Conservation (phyloP, 2,113 vertebrate species). For the Colistium nudipinnis region DNA sequence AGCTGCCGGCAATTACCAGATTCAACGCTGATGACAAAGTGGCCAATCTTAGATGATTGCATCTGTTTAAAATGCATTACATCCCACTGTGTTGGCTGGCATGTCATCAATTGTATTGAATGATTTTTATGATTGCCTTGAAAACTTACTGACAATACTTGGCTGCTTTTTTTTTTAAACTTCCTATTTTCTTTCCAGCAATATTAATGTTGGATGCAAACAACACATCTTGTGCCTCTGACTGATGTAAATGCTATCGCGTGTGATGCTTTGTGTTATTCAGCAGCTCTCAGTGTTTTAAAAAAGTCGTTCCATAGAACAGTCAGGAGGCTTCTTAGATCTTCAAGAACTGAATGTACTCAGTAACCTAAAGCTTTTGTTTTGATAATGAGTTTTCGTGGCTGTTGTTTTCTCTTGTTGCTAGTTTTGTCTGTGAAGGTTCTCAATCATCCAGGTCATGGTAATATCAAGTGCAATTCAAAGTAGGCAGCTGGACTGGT, state of each 20-base stretch:
- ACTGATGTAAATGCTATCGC: slow-evolving; percentile 39
- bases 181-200: slow-evolving; percentile 34
- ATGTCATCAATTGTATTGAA: slow-evolving; percentile 76
- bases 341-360: slow-evolving; percentile 29
- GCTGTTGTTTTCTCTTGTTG: background rate
- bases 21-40: slow-evolving; percentile 76
- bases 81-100: slow-evolving; percentile 67
- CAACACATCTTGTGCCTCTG: slow-evolving; percentile 22
- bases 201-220: slow-evolving; percentile 45
- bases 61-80: slow-evolving; percentile 78
- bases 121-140: slow-evolving; percentile 64
- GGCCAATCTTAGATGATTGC: slow-evolving; percentile 78
- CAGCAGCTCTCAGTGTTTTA: slow-evolving; percentile 19
- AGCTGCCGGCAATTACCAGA: slow-evolving; percentile 73
- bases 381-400: slow-evolving; percentile 6
- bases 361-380: slow-evolving; percentile 21
- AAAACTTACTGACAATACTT: slow-evolving; percentile 60
- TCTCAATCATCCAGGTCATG: no score
- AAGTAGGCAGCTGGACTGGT: no score
- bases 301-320: slow-evolving; percentile 26
- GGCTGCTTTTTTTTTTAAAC: slow-evolving; percentile 54
- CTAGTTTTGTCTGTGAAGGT: no score
- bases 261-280: slow-evolving; percentile 35
- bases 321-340: slow-evolving; percentile 8
- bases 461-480: no score